Conservation (phyloP, 2,797 vertebrate species). For the Coluber constrictor region DNA sequence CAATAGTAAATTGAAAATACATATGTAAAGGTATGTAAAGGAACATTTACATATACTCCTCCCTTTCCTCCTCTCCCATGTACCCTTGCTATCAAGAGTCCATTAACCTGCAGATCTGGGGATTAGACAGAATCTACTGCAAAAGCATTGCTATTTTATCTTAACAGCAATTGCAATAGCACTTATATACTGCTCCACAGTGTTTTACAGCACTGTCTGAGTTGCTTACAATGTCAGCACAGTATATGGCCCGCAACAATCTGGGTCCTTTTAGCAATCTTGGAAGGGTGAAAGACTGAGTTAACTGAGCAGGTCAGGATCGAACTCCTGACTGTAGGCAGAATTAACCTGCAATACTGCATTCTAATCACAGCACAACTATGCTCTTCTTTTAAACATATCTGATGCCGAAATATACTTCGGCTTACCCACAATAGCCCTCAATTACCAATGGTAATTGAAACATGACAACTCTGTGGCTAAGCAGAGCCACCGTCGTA, state of each 20-base stretch:
- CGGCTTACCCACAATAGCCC: background rate
- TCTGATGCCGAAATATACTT: background rate
- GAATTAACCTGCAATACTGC: no score
- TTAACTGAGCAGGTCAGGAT: background rate
- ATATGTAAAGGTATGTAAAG: background rate
- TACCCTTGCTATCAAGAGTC: background rate
- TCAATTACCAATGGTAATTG: background rate
- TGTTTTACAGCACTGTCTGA: background rate
- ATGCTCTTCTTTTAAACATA: background rate
- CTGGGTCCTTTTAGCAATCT: background rate
- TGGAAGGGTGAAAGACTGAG: background rate
- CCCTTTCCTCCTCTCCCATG: background rate
- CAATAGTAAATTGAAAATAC: background rate
- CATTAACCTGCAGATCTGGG: background rate
- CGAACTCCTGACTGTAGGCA: background rate
- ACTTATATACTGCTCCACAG: background rate
- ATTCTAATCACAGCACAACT: background rate
- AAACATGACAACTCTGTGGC: background rate
- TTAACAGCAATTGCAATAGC: background rate
- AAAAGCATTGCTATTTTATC: background rate
- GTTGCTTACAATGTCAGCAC: background rate
- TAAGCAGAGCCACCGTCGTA: background rate
- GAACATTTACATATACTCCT: background rate
- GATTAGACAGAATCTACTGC: background rate
- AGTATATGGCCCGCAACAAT: background rate